A percentile compares a stretch with the other conserved stretches of the same genome.
phyloP scores from a whole-genome alignment of 1,140 invertebrate genomes.

The Paralvinella palmiformis region DNA sequence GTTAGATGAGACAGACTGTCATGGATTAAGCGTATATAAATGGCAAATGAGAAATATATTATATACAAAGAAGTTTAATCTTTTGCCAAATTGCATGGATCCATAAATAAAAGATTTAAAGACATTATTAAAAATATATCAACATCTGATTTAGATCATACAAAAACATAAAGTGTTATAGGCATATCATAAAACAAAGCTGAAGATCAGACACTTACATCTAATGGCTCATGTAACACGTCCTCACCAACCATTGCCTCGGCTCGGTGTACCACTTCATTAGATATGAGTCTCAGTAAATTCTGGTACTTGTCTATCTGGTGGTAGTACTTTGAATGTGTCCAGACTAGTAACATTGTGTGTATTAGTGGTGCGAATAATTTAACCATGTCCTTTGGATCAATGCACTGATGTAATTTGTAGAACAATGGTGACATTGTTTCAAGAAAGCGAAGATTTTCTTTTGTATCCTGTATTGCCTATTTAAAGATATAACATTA shows the following conservation, averaged over 20 bases:
- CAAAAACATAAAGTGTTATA: no score
- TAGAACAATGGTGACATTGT: slow-evolving; percentile 42
- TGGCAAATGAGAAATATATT: no score
- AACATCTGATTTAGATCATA: no score
- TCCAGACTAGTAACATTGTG: slow-evolving; percentile 45
- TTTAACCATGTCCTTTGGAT: slow-evolving; percentile 35
- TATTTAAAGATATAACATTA: no score
- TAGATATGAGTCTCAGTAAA: slow-evolving; percentile 43
- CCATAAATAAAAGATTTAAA: no score
- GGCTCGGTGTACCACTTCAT: slow-evolving; percentile 48
- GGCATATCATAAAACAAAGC: no score
- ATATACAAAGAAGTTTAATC: no score
- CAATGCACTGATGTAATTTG: slow-evolving; percentile 34
- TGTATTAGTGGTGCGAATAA: slow-evolving; percentile 46
- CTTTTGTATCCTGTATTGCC: slow-evolving; percentile 41
- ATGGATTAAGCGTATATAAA: no score
- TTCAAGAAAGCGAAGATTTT: slow-evolving; percentile 41
- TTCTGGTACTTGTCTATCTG: slow-evolving; percentile 46
- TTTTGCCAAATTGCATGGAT: no score
- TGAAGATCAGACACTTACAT: no score
- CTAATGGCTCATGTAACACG: slow-evolving; percentile 42
- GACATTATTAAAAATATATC: no score
- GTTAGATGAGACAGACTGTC: no score
- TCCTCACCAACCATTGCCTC: slow-evolving; percentile 46
- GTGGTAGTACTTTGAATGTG: slow-evolving; percentile 48